phyloP scores from a whole-genome alignment of 2,113 vertebrate genomes.

The Calyptomena viridis region DNA sequence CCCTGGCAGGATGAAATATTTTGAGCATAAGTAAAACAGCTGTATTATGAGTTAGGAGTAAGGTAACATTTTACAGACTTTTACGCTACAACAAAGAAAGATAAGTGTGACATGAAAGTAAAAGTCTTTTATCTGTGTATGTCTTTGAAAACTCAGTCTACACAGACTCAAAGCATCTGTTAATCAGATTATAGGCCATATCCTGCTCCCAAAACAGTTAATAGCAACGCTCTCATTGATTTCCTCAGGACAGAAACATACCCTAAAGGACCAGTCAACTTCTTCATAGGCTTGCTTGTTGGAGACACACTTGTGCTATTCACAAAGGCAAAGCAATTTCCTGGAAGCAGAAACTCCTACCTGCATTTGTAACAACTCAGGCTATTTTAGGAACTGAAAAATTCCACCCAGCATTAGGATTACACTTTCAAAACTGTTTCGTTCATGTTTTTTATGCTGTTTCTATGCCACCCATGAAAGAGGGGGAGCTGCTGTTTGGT shows the following conservation, averaged over 20 bases:
- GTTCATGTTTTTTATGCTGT: not conserved
- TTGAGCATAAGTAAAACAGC: conserved; percentile 51
- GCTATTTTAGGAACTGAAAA: conserved; percentile 8
- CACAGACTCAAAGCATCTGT: conserved; percentile 38
- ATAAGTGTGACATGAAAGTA: conserved; percentile 56
- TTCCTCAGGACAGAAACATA: conserved; percentile 41
- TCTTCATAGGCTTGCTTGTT: not conserved
- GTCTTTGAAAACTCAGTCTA: conserved; percentile 54
- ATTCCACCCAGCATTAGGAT: not conserved
- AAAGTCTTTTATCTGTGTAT: conserved; percentile 54
- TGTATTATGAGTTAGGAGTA: conserved; percentile 47
- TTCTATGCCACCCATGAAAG: not conserved
- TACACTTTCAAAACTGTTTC: not conserved
- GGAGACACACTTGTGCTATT: not conserved
- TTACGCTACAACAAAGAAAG: conserved; percentile 53
- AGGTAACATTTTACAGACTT: conserved; percentile 60
- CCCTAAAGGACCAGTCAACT: conserved; percentile 8
- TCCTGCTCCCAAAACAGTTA: conserved; percentile 44
- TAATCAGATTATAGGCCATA: conserved; percentile 63
- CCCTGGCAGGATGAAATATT: conserved; percentile 35
- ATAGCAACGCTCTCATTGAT: conserved; percentile 35
- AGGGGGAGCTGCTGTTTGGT: not conserved
- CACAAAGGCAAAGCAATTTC: conserved; percentile 31
- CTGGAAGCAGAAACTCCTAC: conserved; percentile 33
- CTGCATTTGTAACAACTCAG: not conserved